A percentile compares a stretch with the other conserved stretches of the same genome.
Evolutionary conservation across 30 jellyfish, hydroid and myxozoan species (phyloP).

Genomic region (Aurelia sp.): DNA sequence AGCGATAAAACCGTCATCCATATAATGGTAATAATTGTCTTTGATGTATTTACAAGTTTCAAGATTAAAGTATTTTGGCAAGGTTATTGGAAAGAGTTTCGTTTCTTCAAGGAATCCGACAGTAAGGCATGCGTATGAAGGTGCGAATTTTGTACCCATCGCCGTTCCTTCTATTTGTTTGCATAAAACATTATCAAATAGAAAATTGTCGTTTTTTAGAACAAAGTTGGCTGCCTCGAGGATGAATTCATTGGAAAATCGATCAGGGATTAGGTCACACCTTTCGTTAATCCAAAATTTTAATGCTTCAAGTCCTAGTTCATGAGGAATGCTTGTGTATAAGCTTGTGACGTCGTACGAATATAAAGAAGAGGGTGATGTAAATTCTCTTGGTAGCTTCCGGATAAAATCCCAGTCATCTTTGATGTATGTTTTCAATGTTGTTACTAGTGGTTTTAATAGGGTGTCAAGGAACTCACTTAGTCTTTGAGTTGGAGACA

Average conservation of each 20-base stretch:
- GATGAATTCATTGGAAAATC: conserved; percentile 2
- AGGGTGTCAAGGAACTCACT: too few species aligned
- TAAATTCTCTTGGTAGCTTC: too few species aligned
- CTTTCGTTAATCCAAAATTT: too few species aligned
- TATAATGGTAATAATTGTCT: background rate
- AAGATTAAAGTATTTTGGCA: background rate
- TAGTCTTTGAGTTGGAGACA: too few species aligned
- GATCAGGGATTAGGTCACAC: background rate
- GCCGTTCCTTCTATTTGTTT: conserved; percentile 19
- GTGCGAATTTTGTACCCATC: conserved; percentile 23
- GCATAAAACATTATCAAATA: background rate
- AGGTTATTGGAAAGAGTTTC: background rate
- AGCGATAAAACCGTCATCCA: background rate
- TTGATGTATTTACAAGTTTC: background rate
- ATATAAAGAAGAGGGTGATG: background rate
- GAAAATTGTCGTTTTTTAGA: background rate
- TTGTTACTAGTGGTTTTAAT: too few species aligned
- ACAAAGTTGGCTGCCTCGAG: background rate
- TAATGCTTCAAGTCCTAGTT: background rate
- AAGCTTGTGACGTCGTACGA: conserved; percentile 8
- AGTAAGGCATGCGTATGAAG: background rate
- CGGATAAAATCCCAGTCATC: too few species aligned
- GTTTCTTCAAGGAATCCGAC: conserved; percentile 18
- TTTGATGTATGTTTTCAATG: too few species aligned
- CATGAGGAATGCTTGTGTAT: conserved; percentile 3